Percentiles rank a stretch among this genome's conserved stretches.
phyloP scores from a whole-genome alignment of 2,113 vertebrate genomes.

The Oncorhynchus mykiss region DNA sequence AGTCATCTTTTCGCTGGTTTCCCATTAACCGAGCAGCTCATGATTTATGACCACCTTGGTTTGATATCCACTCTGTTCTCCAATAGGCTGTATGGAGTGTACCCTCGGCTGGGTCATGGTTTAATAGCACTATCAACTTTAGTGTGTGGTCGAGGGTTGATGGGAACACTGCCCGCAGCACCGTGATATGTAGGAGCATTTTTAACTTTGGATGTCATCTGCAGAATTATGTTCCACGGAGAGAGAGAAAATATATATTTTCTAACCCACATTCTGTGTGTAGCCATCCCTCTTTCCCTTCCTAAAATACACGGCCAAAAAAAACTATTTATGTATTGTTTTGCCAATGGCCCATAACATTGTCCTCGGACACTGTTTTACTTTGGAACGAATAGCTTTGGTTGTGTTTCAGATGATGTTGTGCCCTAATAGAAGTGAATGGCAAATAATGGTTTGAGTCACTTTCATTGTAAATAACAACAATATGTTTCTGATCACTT shows the following conservation, averaged over 20 bases:
- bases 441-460: too few species aligned
- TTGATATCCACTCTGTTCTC: slow-evolving; percentile 35
- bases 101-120: slow-evolving; percentile 46
- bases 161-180: slow-evolving; percentile 28
- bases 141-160: slow-evolving; percentile 31
- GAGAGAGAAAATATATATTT: not conserved
- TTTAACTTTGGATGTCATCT: not conserved
- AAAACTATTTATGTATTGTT: too few species aligned
- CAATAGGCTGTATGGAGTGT: not conserved
- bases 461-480: too few species aligned
- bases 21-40: slow-evolving; percentile 30
- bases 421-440: too few species aligned
- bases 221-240: not conserved
- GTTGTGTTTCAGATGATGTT: too few species aligned
- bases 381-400: too few species aligned
- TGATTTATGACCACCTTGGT: slow-evolving; percentile 50
- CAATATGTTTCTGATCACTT: too few species aligned
- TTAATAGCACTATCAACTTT: slow-evolving; percentile 46
- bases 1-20: slow-evolving; percentile 28
- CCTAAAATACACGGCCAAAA: too few species aligned
- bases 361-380: too few species aligned
- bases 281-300: too few species aligned
- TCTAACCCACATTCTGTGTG: too few species aligned
- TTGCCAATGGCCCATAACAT: too few species aligned
- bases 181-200: slow-evolving; percentile 10